Conservation (phyloP, 2,888 invertebrate species). For the Cinara cedri region DNA sequence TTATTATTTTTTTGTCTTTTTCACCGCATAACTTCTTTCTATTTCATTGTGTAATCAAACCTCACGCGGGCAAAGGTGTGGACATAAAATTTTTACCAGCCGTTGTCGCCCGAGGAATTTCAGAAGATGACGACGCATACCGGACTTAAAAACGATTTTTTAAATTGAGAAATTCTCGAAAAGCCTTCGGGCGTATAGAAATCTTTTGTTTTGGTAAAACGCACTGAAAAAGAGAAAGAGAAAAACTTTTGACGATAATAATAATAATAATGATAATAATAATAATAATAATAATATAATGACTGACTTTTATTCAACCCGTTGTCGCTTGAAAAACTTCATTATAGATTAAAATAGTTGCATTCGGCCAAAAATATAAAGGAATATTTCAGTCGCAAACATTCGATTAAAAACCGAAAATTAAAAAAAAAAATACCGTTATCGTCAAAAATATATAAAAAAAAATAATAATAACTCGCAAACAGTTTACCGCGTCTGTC, state of each 20-base stretch:
- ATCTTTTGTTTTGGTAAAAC: conserved; percentile 42
- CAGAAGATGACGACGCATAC: conserved; percentile 1
- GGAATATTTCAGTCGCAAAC: conserved; percentile 4
- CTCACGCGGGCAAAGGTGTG: background rate
- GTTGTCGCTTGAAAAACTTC: conserved; percentile 19
- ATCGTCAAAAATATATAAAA: background rate
- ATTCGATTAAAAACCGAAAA: background rate
- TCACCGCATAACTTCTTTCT: background rate
- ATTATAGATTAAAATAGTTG: conserved; percentile 39
- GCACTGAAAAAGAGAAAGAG: background rate
- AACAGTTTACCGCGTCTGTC: background rate
- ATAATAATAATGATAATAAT: conserved; percentile 37
- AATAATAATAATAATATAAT: conserved; percentile 40
- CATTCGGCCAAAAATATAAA: background rate
- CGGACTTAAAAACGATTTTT: conserved; percentile 38
- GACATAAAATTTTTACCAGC: conserved; percentile 12
- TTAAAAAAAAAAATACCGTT: conserved; percentile 14
- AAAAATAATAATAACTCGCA: background rate
- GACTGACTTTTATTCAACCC: background rate
- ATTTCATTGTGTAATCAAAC: background rate
- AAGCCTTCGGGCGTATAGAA: conserved; percentile 26
- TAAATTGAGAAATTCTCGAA: conserved; percentile 34
- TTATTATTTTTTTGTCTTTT: background rate
- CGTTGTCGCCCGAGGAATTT: background rate
- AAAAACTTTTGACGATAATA: conserved; percentile 39